Conservation (phyloP, 2,113 vertebrate genomes). For the Nyctibius bracteatus region DNA sequence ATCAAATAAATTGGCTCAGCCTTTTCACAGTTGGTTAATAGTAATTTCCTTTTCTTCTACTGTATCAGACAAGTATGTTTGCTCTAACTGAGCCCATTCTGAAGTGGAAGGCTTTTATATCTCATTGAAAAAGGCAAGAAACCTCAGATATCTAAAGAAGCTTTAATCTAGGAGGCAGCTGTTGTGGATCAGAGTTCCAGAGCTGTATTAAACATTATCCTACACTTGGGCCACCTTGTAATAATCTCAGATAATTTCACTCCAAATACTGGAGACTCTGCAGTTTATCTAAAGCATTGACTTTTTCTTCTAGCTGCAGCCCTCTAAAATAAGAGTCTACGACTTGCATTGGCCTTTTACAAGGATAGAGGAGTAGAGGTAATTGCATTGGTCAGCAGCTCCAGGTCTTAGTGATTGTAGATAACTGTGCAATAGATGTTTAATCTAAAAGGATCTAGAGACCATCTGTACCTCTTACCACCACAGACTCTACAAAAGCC, state of each 20-base stretch:
- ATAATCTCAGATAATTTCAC: background rate
- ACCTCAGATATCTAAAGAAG: background rate
- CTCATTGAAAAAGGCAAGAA: background rate
- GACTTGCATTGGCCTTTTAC: background rate
- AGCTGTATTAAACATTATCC: background rate
- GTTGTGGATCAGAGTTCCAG: background rate
- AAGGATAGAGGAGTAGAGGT: background rate
- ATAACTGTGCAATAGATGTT: background rate
- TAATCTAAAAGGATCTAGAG: background rate
- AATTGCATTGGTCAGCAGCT: background rate
- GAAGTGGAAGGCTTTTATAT: background rate
- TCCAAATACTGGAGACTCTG: background rate
- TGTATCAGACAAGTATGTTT: background rate
- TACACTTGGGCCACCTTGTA: background rate
- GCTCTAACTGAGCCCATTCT: background rate
- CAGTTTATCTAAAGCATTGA: background rate
- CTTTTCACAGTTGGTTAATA: background rate
- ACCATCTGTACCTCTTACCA: background rate
- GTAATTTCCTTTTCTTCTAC: constrained; percentile 4
- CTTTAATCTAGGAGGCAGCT: background rate
- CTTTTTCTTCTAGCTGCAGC: background rate
- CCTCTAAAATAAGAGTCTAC: background rate
- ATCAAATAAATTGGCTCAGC: background rate
- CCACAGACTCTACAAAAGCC: background rate
- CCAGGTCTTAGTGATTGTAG: background rate